A percentile compares a stretch with the other conserved stretches of the same genome.
Evolutionary conservation across 2,888 invertebrate species (phyloP).

Genomic region (Mythimna ferrago): DNA sequence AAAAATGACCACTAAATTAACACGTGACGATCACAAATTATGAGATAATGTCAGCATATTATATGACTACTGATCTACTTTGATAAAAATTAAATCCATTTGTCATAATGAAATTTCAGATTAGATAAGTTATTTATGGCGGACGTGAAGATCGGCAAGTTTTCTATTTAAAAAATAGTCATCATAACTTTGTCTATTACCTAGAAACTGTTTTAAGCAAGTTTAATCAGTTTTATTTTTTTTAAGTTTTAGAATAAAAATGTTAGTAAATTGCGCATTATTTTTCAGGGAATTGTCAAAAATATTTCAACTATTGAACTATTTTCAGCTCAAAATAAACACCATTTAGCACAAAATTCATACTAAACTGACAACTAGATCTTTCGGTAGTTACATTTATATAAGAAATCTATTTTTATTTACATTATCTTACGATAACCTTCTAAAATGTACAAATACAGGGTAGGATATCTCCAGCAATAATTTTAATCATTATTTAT

Average conservation of each 20-base stretch:
- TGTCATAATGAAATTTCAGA: neutral
- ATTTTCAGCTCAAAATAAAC: conserved; percentile 39
- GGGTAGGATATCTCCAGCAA: conserved; percentile 44
- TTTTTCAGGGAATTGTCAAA: conserved; percentile 25
- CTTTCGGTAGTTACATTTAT: conserved; percentile 61
- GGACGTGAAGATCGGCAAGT: neutral
- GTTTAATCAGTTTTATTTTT: neutral
- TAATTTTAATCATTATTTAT: conserved; percentile 29
- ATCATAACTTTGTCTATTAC: conserved; percentile 3
- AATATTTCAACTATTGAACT: conserved; percentile 19
- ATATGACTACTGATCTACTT: neutral
- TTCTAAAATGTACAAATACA: conserved; percentile 68
- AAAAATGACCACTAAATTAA: neutral
- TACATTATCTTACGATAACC: conserved; percentile 65
- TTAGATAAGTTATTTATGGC: neutral
- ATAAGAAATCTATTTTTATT: conserved; percentile 75
- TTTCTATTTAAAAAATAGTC: neutral
- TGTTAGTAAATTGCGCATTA: neutral
- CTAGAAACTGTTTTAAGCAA: neutral
- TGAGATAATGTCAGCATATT: neutral
- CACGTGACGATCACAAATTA: neutral
- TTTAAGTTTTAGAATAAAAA: neutral
- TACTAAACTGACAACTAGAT: conserved; percentile 61
- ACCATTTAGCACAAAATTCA: conserved; percentile 56
- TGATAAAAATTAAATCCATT: conserved; percentile 14